Base-by-base conservation (phyloP, 2,797 vertebrate genomes). In the Pachyuromys duprasi region DNA sequence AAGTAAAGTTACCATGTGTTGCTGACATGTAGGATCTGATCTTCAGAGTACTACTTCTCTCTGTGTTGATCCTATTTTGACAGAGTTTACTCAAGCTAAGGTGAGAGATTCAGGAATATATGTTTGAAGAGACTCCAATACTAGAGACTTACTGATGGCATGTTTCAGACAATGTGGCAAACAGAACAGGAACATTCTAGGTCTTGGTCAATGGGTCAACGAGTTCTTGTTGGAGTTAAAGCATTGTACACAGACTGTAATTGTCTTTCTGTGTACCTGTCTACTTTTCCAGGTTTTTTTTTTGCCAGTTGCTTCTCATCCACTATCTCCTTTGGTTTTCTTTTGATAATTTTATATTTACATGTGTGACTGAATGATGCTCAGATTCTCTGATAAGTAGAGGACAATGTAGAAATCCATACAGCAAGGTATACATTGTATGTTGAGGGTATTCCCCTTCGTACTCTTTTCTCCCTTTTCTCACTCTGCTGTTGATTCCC, bases 321-420 rank as follows among this genome's bases (percentile, higher is more conserved):
- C 26, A 57, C 28, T 33, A 83, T 80, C 60, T 89, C 57, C 80
- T 80, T 72, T 81, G 17, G 65, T 36, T 83, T 94, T 91, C n/a
- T 82, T 94, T 95, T 42, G 45, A 72, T 90, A 70, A 53, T 65
- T 96, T 75, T 20, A 65, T 70, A 63, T 84, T 80, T 75, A 69
- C 55, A 60, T 31, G 8, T 49, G 55, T 28, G 63, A 15, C 39
- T 86, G 42, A 39, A 60, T 93, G 42, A 39, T 94, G 55, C 55
- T 86, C 89, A 93, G 39, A 53, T 75, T n/a, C 57, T 86, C 63
- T 72, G 79, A 65, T 69, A 96, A 86, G 22, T 36, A 91, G 49
- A 31, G 86, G 49, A 89, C 80, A 89, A 93, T 53, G 70, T 76
- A 4, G 63, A 96, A 90, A 96, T 70, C 91, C 28, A 26, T 81